Evolutionary conservation across 2,888 invertebrate genomes (phyloP).

Genomic region (Phasia obesa): DNA sequence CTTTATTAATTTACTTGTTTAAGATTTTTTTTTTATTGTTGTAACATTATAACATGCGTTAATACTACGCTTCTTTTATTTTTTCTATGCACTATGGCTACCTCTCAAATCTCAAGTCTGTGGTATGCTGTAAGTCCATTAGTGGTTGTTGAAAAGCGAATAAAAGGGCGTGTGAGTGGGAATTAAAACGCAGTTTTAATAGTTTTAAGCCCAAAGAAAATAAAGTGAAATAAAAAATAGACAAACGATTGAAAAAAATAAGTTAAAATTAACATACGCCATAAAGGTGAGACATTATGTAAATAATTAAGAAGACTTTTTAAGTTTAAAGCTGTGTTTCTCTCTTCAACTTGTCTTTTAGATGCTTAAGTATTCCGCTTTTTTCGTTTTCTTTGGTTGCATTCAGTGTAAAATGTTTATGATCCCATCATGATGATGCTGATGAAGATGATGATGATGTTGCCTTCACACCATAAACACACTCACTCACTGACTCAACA

Average conservation of each 20-base stretch:
- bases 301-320: constrained; percentile 67
- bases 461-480: constrained; percentile 55
- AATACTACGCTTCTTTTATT: too few relatives aligned
- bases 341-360: background rate
- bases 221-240: constrained; percentile 4
- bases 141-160: constrained; percentile 40
- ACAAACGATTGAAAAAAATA: constrained; percentile 52
- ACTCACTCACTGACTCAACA: constrained; percentile 45
- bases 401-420: constrained; percentile 12
- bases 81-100: too few relatives aligned
- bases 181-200: constrained; percentile 58
- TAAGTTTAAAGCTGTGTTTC: background rate
- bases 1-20: too few relatives aligned
- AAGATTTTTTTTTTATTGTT: too few relatives aligned
- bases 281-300: constrained; percentile 71
- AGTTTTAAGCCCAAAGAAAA: constrained; percentile 28
- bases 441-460: constrained; percentile 7
- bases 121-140: constrained; percentile 26
- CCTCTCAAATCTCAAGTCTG: constrained; percentile 4
- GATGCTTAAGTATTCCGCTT: constrained; percentile 30
- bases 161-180: constrained; percentile 69
- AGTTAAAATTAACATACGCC: constrained; percentile 55
- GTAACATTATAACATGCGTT: too few relatives aligned
- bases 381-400: constrained; percentile 1
- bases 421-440: constrained; percentile 4